phyloP scores from a whole-genome alignment of 2,888 invertebrate genomes.

The Amblyteles armatorius region DNA sequence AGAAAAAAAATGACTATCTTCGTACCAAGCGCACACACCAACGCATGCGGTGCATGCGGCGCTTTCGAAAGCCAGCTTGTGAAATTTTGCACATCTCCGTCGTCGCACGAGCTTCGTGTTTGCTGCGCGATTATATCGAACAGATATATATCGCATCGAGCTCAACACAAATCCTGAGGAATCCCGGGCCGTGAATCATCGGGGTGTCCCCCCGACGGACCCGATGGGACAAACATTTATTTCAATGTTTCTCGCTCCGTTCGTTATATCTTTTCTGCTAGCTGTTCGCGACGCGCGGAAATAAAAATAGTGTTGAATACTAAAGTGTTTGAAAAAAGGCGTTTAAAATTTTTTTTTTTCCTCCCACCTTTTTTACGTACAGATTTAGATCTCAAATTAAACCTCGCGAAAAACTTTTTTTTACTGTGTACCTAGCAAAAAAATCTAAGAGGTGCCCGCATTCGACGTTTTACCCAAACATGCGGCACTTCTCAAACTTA shows the following conservation, averaged over 20 bases:
- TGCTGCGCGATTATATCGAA: slow-evolving; percentile 17
- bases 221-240: slow-evolving; percentile 21
- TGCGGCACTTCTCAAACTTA: too few relatives aligned
- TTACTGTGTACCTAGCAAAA: too few relatives aligned
- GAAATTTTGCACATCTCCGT: slow-evolving; percentile 6
- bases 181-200: slow-evolving; percentile 28
- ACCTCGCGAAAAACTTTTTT: too few relatives aligned
- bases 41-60: not conserved
- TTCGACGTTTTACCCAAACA: too few relatives aligned
- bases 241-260: slow-evolving; percentile 27
- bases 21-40: not conserved
- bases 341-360: too few relatives aligned
- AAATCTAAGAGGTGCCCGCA: too few relatives aligned
- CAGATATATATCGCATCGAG: slow-evolving; percentile 11
- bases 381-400: too few relatives aligned
- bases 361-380: too few relatives aligned
- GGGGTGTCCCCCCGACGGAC: not conserved
- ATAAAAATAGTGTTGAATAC: too few relatives aligned
- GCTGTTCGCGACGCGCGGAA: too few relatives aligned
- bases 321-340: too few relatives aligned
- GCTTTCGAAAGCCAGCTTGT: not conserved
- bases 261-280: slow-evolving; percentile 4
- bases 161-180: slow-evolving; percentile 7
- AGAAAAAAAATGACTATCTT: not conserved
- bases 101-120: not conserved